phyloP scores from a whole-genome alignment of 2,113 vertebrate species.

The Aegithalos caudatus region DNA sequence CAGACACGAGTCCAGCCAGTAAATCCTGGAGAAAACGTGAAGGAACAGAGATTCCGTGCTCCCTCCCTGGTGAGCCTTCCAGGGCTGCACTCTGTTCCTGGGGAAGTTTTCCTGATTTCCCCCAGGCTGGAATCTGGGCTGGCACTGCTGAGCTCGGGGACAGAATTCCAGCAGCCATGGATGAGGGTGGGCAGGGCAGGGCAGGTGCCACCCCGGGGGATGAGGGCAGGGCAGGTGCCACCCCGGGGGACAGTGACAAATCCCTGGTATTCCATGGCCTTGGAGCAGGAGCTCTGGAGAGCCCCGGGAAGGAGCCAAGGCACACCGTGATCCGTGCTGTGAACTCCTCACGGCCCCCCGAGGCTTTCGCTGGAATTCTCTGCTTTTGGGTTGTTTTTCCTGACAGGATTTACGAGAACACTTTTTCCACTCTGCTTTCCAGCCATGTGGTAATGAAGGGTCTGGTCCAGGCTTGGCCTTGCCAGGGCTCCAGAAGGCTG shows the following conservation, averaged over 20 bases:
- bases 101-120: not conserved
- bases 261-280: not conserved
- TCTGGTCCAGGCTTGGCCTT: not conserved
- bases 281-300: not conserved
- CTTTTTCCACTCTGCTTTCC: not conserved
- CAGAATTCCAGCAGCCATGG: not conserved
- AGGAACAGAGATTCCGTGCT: not conserved
- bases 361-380: not conserved
- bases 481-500: not conserved
- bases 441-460: constrained; percentile 3
- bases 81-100: rapidly evolving
- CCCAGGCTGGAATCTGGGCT: not conserved
- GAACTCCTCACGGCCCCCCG: not conserved
- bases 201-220: not conserved
- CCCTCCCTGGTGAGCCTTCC: not conserved
- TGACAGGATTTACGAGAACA: not conserved
- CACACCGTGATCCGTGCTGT: not conserved
- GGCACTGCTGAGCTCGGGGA: not conserved
- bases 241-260: not conserved
- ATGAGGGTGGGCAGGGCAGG: not conserved
- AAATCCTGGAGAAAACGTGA: not conserved
- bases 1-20: rapidly evolving
- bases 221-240: not conserved
- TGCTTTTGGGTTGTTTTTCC: not conserved
- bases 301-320: not conserved